These are phyloP conservation scores for Carapus acus DNA, from an alignment of 2,797 vertebrate species.

Conservation along the genomic window DNA sequence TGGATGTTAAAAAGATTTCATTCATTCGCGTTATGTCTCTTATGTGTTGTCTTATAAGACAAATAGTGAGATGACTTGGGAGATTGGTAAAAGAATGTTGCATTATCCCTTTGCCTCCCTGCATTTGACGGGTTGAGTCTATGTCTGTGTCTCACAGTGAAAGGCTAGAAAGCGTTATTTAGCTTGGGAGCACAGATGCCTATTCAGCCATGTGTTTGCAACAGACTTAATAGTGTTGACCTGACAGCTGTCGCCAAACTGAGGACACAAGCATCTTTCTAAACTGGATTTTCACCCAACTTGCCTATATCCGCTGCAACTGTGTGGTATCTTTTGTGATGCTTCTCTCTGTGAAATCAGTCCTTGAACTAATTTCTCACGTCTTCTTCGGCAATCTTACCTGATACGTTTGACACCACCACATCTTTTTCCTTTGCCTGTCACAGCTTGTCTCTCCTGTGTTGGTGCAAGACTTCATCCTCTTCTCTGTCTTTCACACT, in stretches of 20 bases:
- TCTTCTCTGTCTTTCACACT: slow-evolving; percentile 56
- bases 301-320: slow-evolving; percentile 45
- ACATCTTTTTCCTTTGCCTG: not conserved
- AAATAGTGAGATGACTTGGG: no score
- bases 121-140: slow-evolving; percentile 43
- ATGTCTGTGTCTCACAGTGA: slow-evolving; percentile 55
- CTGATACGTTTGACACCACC: no score
- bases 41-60: no score
- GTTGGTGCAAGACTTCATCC: slow-evolving; percentile 47
- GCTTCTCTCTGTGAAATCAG: slow-evolving; percentile 15
- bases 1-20: no score
- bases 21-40: no score
- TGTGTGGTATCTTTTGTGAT: slow-evolving; percentile 20
- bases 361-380: not conserved
- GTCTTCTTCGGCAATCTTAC: not conserved
- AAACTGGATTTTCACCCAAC: slow-evolving; percentile 62
- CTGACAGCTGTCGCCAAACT: slow-evolving; percentile 67
- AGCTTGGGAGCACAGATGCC: slow-evolving; percentile 71
- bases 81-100: no score
- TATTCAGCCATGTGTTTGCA: slow-evolving; percentile 56
- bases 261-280: slow-evolving; percentile 57
- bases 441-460: slow-evolving; percentile 33
- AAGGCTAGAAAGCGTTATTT: slow-evolving; percentile 47
- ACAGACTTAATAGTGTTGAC: slow-evolving; percentile 72
- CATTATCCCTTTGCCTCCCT: no score